phyloP scores from a whole-genome alignment of 53 echinoderm and acorn worm genomes.

The Paracentrotus lividus region DNA sequence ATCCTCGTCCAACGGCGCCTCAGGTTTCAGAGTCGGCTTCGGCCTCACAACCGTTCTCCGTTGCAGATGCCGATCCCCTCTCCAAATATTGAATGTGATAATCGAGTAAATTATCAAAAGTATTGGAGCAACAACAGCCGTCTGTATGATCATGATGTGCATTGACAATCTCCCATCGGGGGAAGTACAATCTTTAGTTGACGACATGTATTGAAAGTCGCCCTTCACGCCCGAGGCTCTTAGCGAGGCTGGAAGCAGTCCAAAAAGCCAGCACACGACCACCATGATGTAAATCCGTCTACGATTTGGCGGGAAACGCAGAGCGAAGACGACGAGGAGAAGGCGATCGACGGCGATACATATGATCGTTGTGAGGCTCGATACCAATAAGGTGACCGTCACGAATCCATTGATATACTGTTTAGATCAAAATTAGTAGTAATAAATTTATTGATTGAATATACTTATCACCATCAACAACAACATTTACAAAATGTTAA shows the following conservation, averaged over 20 bases:
- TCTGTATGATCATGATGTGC: neutral
- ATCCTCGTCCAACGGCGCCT: neutral
- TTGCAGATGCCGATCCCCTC: neutral
- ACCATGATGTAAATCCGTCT: neutral
- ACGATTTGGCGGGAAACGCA: neutral
- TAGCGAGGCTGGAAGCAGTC: neutral
- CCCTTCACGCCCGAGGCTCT: neutral
- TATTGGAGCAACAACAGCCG: neutral
- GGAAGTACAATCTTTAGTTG: neutral
- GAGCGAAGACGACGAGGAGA: neutral
- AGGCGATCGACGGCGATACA: neutral
- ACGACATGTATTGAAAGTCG: neutral
- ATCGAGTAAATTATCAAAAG: neutral
- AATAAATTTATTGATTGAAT: too few relatives aligned
- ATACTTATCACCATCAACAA: too few relatives aligned
- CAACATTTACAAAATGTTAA: too few relatives aligned
- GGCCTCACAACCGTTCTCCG: neutral
- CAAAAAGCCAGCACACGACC: neutral
- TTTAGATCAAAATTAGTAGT: neutral
- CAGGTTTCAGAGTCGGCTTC: neutral
- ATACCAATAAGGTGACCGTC: neutral
- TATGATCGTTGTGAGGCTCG: neutral
- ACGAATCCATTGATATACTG: neutral
- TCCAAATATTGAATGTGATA: neutral
- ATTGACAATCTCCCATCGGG: neutral